Evolutionary conservation across 2,113 vertebrate species (phyloP), one percentile per base, ranked within the genome.

Genomic region (Isurus oxyrinchus): DNA sequence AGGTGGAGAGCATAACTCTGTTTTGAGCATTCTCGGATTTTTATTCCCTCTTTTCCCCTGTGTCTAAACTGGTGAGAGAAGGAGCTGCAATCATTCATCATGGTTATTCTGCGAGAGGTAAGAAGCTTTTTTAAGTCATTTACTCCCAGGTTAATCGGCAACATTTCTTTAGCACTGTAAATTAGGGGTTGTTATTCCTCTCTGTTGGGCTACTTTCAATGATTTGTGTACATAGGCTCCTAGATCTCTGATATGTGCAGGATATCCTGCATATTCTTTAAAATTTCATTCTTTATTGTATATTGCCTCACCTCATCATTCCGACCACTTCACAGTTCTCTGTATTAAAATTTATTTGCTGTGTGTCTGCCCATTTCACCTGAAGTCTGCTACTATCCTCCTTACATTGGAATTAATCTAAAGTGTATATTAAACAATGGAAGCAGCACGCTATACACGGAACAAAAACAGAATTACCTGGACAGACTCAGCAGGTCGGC

Each of bases 31-130:
- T 76, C 66, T 35, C 5, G 2, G 13, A 6, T 72, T 76, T 95
- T 5, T 7, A 53, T 53, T 31, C 5, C 69, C 67, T 35, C 49
- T 53, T 72, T 55, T 69, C 27, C 35, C 23, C 94, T 55, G 44
- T 94, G 21, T 23, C 59, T 0, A 72, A 72, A 67, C 27, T 95
- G 67, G 14, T 31, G 94, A 95, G 66, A 53, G 93, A 66, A 44
- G 19, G 93, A 94, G 67, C 25, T 35, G 25, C 67, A 16, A 69
- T 40, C 27, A 3, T 21, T 13, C 67, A 53, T 14, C 44, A 95
- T 95, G 94, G 66, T 55, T 67, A 7, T 72, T 55, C 23, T 95
- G 25, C 55, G 44, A 95, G 67, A 72, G 94, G 94, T 95, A 95
- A 55, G 94, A 27, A 76, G 61, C n/a, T 72, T 72, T 95, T 14